These are phyloP conservation scores for Entomobrya proxima DNA, from an alignment of 2,888 invertebrate genomes.

Conservation along the genomic window DNA sequence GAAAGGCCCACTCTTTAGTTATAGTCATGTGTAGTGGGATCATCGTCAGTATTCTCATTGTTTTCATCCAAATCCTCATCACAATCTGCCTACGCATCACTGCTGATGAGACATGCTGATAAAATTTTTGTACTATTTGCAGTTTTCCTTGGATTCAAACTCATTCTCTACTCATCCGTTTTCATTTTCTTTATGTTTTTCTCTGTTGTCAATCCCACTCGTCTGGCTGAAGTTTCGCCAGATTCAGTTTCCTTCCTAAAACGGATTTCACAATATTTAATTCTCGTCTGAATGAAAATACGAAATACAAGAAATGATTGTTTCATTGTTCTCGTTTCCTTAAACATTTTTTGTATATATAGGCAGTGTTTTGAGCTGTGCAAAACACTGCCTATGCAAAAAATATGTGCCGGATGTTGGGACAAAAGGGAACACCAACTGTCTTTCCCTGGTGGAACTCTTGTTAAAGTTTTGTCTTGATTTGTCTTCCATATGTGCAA, in stretches of 20 bases:
- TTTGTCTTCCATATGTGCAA: too few relatives aligned
- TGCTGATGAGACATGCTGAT: conserved; percentile 35
- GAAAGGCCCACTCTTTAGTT: neutral
- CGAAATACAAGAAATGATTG: neutral
- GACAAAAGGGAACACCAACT: too few relatives aligned
- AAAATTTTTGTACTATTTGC: neutral
- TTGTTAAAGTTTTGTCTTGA: too few relatives aligned
- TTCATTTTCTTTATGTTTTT: conserved; percentile 19
- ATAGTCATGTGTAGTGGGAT: neutral
- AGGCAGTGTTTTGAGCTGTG: too few relatives aligned
- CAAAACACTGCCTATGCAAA: too few relatives aligned
- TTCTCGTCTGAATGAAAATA: neutral
- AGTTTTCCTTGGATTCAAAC: too few relatives aligned
- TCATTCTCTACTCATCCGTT: neutral
- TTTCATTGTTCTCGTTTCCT: neutral
- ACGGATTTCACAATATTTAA: neutral
- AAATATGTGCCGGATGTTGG: too few relatives aligned
- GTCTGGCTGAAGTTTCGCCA: neutral
- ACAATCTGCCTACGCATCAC: neutral
- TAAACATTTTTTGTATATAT: too few relatives aligned
- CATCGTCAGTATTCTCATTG: neutral
- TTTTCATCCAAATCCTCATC: too few relatives aligned
- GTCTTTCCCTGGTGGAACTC: too few relatives aligned
- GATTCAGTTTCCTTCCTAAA: neutral
- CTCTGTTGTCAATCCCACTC: conserved; percentile 25